phyloP scores from a whole-genome alignment of 2,797 vertebrate species.

The Lacerta viridis region DNA sequence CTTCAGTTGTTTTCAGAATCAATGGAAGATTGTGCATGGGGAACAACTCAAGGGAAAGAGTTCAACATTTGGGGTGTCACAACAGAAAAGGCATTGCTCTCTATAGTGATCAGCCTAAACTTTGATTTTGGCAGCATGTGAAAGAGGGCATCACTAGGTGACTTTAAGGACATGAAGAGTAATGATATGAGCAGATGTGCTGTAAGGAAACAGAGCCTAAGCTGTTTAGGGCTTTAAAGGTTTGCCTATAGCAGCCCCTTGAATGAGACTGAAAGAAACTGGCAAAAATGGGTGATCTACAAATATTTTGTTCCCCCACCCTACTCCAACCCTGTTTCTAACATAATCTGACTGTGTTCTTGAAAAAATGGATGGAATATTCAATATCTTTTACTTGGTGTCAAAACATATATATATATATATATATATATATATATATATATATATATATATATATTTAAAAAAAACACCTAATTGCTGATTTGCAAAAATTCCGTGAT shows the following conservation, averaged over 20 bases:
- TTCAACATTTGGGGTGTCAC: not conserved
- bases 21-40: not conserved
- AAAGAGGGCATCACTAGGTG: not conserved
- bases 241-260: not conserved
- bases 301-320: not conserved
- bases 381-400: not conserved
- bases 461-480: not conserved
- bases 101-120: not conserved
- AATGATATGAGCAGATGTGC: not conserved
- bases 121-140: no score
- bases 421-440: no score
- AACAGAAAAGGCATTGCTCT: not conserved
- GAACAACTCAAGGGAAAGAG: not conserved
- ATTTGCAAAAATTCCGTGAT: constrained; percentile 8
- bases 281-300: not conserved
- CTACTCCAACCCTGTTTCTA: not conserved
- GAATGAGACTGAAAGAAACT: not conserved
- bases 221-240: not conserved
- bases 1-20: not conserved
- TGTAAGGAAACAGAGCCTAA: not conserved
- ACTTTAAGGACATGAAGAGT: not conserved
- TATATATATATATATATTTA: not conserved
- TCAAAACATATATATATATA: not conserved
- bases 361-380: not conserved
- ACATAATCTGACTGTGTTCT: not conserved